Evolutionary conservation across 1,140 invertebrate species (phyloP), one percentile per base, ranked within the genome.

Genomic region (Ganaspis sp.): DNA sequence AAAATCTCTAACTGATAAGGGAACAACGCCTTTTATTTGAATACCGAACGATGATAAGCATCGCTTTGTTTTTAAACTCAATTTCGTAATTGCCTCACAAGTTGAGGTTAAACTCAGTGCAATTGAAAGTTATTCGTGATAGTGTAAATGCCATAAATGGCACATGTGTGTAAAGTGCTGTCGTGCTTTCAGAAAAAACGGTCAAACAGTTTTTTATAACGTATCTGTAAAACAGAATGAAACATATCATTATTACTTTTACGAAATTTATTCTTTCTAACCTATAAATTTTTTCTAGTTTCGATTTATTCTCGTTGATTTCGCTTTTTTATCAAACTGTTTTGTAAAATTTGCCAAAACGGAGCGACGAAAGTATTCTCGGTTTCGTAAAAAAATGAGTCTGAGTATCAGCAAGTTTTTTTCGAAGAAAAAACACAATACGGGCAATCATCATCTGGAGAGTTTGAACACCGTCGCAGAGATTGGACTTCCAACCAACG

Each of bases 401-500:
- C 80, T 91, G 6, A 90, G 83, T 64, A 82, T 90, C 71, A 84
- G 86, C 1, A 91, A 90, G 54, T 82, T 91, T n/a, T 91, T 91
- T 54, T 90, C 89, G 0, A 90, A 89, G 34, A 90, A 89, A 73
- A 90, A 87, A 69, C 74, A 81, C 9, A 80, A 80, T 53, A 79
- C 75, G 15, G 69, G 40, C 4, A 29, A n/a, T 12, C 54, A n/a
- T 12, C 54, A 72, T 17, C 5, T 40, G 11, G 75, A 80, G 6
- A 8, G 76, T 0, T 53, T 73, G 0, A 87, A 90, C 8, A 86
- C 84, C 0, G 89, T 90, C 0, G 85, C 93, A 15, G 94, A 95
- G 81, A 96, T 96, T 74, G 95, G 95, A 29, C 89, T 93, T 72
- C 96, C 96, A 1, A 96, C 95, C 0, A 94, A 95, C 87, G 96